Conservation (phyloP, 2,888 invertebrate species). For the Megamerina dolium region DNA sequence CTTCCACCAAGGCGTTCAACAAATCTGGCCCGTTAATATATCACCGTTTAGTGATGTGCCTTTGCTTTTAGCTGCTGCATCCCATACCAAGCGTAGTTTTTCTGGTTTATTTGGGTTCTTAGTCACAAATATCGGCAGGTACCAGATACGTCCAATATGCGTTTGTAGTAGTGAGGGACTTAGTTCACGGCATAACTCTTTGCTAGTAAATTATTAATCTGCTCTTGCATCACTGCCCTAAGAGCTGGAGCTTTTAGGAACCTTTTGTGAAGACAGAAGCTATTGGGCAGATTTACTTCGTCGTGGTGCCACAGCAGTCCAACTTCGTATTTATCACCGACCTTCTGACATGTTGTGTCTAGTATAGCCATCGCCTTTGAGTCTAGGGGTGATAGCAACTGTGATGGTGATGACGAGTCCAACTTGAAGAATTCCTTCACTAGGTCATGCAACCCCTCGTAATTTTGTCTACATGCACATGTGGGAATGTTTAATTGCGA, state of each 20-base stretch:
- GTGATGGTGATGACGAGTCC: no score
- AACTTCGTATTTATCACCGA: slow-evolving; percentile 3
- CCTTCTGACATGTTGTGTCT: no score
- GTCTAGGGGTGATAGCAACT: neutral
- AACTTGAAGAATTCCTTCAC: no score
- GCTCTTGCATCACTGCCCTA: no score
- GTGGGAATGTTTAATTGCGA: slow-evolving; percentile 7
- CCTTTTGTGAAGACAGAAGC: neutral
- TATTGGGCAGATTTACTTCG: no score
- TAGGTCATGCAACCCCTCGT: no score
- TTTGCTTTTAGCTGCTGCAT: no score
- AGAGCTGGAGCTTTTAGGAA: neutral
- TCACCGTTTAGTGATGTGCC: neutral
- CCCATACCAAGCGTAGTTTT: slow-evolving; percentile 1
- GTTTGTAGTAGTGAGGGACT: neutral
- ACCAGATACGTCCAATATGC: neutral
- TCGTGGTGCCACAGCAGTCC: slow-evolving; percentile 2
- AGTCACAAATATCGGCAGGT: slow-evolving; percentile 1
- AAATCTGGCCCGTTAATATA: neutral
- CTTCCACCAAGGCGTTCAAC: no score
- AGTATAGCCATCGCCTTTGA: neutral
- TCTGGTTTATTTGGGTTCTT: slow-evolving; percentile 1
- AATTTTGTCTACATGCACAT: slow-evolving; percentile 8
- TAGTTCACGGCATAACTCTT: neutral
- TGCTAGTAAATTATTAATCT: neutral